Evolutionary conservation across 2,113 vertebrate genomes (phyloP).

Genomic region (Parus major): DNA sequence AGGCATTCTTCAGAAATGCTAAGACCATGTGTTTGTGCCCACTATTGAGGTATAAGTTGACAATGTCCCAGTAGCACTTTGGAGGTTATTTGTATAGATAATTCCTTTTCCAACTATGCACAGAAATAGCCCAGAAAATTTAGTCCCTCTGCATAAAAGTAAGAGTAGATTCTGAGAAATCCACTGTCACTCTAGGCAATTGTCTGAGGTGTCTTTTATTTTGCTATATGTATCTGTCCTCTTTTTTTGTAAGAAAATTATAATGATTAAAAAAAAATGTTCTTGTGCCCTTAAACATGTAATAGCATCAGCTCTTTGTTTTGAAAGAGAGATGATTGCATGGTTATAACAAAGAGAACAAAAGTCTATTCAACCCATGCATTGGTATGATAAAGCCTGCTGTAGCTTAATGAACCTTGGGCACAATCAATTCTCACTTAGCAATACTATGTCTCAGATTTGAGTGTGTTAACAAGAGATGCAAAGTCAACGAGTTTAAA

Average conservation of each 20-base stretch:
- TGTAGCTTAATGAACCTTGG: neutral
- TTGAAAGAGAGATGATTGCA: neutral
- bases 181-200: neutral
- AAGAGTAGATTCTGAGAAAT: neutral
- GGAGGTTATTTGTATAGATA: neutral
- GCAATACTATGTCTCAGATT: neutral
- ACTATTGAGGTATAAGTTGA: neutral
- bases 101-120: neutral
- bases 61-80: neutral
- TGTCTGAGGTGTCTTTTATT: neutral
- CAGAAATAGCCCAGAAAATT: neutral
- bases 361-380: neutral
- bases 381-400: neutral
- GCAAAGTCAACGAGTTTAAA: neutral
- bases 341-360: neutral
- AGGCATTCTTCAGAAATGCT: neutral
- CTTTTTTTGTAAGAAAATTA: neutral
- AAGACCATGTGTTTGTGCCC: neutral
- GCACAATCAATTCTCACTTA: neutral
- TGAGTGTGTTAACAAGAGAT: constrained; percentile 1
- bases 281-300: neutral
- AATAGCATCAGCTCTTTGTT: neutral
- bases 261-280: neutral
- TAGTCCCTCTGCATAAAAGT: neutral
- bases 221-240: neutral